Evolutionary conservation across 1,140 invertebrate genomes (phyloP).

Genomic region (Euwallacea similis): DNA sequence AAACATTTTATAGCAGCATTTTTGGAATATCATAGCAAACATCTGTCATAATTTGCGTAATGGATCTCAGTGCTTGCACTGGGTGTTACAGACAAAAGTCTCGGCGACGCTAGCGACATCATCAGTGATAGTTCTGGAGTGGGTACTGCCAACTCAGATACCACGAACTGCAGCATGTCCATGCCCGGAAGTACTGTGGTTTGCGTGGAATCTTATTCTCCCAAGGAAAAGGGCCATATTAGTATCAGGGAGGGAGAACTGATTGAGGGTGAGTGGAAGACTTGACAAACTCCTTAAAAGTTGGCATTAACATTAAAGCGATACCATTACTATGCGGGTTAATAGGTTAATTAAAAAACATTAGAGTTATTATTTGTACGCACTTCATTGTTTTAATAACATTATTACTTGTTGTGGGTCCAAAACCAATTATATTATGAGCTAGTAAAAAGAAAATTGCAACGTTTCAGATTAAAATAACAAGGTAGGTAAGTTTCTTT

Average conservation of each 20-base stretch:
- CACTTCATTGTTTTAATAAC: too few relatives aligned
- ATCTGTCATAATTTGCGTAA: constrained; percentile 26
- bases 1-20: too few relatives aligned
- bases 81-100: constrained; percentile 76
- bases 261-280: constrained; percentile 73
- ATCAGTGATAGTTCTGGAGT: constrained; percentile 89
- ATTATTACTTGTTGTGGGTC: too few relatives aligned
- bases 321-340: too few relatives aligned
- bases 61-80: constrained; percentile 53
- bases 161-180: constrained; percentile 74
- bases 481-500: too few relatives aligned
- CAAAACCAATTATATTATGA: too few relatives aligned
- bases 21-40: not conserved
- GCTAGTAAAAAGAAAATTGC: too few relatives aligned
- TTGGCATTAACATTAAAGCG: too few relatives aligned
- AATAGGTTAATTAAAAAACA: too few relatives aligned
- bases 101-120: constrained; percentile 84
- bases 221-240: constrained; percentile 73
- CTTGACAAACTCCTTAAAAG: not conserved
- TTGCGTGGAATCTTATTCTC: constrained; percentile 80
- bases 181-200: constrained; percentile 82
- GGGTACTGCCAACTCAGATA: constrained; percentile 84
- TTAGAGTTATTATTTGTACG: too few relatives aligned
- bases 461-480: too few relatives aligned
- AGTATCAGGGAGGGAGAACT: constrained; percentile 84